Base-by-base conservation (phyloP, 2,888 invertebrate species). In the Catocala nupta region DNA sequence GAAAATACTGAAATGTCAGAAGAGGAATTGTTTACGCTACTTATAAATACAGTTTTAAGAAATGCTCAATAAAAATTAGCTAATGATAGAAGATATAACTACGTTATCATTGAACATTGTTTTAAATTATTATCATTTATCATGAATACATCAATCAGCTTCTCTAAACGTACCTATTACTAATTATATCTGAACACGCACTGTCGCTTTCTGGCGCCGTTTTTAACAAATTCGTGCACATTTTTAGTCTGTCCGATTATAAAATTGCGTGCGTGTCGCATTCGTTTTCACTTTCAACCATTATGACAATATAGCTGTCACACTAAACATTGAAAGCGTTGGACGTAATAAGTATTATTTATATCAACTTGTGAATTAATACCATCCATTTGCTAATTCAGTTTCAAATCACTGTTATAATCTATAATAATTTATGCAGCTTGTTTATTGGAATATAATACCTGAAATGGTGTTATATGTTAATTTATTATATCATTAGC, bases 201-300 rank as follows among this genome's bases (percentile, higher is more conserved):
- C 11, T 6, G 11, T 34, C 33, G 43, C 13, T 57, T 33, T 50
- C 12, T 36, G 51, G 9, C 9, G 12, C 13, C 8, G 11, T 58
- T 58, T 34, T 44, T 6, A 33, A 43, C 8, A 13, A 58, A 51
- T 45, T 51, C 12, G 45, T 58, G 39, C 25, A 34, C 36, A 9
- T 16, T 58, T 48, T 36, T 13, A 36, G 13, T 11, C n/a, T 5
- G 12, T 12, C 25, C 47, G 45, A 42, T 52, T 44, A 55, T 12
- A 42, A 13, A 12, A 42, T 33, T 47, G 59, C 59, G 53, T 59
- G 59, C 12, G 10, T 13, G 45, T 42, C 12, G 47, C 36, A 5
- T 39, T 10, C 12, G 9, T 11, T 52, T 58, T 59, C 52, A 59
- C 59, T 59, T 59, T 53, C 51, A 36, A 12, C 36, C 36, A 13